These are phyloP conservation scores for Sarcoramphus papa DNA, from an alignment of 2,797 vertebrate species.

Conservation along the genomic window DNA sequence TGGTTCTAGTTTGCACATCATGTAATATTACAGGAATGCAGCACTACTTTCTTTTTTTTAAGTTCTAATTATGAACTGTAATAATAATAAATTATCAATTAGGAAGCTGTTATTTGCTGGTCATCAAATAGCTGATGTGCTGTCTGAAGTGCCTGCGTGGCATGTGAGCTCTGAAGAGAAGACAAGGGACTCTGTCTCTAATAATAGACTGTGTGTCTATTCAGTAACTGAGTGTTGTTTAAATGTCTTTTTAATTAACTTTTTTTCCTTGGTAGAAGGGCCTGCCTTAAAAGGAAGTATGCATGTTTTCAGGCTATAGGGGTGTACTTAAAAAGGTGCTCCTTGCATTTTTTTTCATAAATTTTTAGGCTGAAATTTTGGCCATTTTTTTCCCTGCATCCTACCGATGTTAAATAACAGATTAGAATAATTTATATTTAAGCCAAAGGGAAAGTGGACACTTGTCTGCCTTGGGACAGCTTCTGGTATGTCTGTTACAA, in stretches of 20 bases:
- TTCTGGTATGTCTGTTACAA: neutral
- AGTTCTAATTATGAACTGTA: neutral
- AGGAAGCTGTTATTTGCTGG: neutral
- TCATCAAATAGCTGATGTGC: neutral
- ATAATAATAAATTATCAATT: slow-evolving; percentile 5
- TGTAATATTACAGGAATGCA: neutral
- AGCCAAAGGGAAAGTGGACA: neutral
- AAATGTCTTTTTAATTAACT: neutral
- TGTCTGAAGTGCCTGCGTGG: neutral
- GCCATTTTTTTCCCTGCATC: neutral
- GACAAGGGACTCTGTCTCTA: neutral
- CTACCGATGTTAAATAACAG: neutral
- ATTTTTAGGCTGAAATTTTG: neutral
- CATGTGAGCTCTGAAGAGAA: neutral
- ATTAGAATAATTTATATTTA: neutral
- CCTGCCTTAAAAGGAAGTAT: neutral
- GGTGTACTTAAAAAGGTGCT: neutral
- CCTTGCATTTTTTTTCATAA: neutral
- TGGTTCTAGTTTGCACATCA: neutral
- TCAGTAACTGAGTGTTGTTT: neutral
- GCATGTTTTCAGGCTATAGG: neutral
- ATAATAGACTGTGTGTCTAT: neutral
- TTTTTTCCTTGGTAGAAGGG: neutral
- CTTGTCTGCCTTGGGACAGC: neutral
- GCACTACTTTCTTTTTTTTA: neutral